Evolutionary conservation across 2,888 invertebrate genomes (phyloP).

Genomic region (Cacoxenus indagator): DNA sequence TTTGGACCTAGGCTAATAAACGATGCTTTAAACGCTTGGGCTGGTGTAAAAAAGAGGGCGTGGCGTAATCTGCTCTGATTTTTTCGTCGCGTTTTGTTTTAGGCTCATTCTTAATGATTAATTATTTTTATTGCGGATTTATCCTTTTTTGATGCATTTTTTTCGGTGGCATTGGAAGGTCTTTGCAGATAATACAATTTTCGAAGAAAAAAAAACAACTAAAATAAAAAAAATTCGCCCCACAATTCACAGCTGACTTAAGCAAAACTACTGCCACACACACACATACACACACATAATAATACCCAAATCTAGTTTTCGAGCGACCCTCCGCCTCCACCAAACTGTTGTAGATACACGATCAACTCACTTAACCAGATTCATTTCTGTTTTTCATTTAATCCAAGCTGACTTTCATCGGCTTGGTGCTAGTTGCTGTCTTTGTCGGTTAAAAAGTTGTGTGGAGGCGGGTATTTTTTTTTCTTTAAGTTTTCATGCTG

Average conservation of each 20-base stretch:
- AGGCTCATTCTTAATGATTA: no score
- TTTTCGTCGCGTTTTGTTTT: no score
- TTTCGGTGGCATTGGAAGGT: no score
- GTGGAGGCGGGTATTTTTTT: conserved; percentile 2
- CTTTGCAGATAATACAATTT: no score
- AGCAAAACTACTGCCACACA: not conserved
- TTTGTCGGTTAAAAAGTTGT: not conserved
- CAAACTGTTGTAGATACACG: not conserved
- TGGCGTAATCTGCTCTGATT: no score
- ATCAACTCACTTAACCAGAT: conserved; percentile 5
- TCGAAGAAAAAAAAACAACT: no score
- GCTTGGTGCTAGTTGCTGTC: not conserved
- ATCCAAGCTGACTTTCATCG: not conserved
- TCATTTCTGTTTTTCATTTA: not conserved
- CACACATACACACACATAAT: not conserved
- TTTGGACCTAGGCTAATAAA: no score
- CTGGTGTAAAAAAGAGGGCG: no score
- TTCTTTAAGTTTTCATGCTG: conserved; percentile 41
- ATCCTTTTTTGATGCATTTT: no score
- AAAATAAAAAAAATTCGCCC: no score
- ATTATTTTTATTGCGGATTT: no score
- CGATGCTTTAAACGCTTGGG: no score
- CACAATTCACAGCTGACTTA: not conserved
- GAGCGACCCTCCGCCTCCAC: not conserved
- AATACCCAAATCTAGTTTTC: conserved; percentile 5